These are phyloP conservation scores for Melanotus villosus DNA, from an alignment of 2,888 invertebrate genomes.

Conservation along the genomic window DNA sequence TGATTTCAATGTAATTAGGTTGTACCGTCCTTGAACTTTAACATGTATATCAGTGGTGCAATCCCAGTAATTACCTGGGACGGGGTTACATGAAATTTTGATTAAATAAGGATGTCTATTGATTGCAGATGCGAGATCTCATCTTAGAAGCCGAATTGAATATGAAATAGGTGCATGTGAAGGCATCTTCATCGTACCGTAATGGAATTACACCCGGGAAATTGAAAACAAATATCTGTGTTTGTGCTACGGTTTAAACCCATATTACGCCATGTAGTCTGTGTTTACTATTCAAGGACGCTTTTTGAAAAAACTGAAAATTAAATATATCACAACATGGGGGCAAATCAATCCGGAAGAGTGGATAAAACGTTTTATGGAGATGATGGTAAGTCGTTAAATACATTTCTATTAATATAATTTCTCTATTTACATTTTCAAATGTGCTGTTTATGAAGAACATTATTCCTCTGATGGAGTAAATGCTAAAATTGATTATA, in stretches of 20 bases:
- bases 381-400: conserved; percentile 70
- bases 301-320: neutral
- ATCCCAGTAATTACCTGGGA: conserved; percentile 6
- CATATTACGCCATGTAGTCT: conserved; percentile 1
- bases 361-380: conserved; percentile 66
- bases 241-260: neutral
- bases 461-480: no score
- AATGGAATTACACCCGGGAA: conserved; percentile 10
- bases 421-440: no score
- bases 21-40: neutral
- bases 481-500: no score
- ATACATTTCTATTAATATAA: no score
- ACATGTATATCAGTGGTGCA: neutral
- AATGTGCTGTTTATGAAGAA: no score
- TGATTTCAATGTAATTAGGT: neutral
- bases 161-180: conserved; percentile 32
- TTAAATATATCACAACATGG: conserved; percentile 63
- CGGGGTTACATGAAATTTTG: conserved; percentile 11
- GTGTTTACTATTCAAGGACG: neutral
- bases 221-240: neutral
- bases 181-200: conserved; percentile 10
- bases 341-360: conserved; percentile 69
- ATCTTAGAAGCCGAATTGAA: conserved; percentile 24
- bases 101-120: conserved; percentile 27
- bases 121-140: conserved; percentile 33